Evolutionary conservation across 2,888 invertebrate species (phyloP), one percentile per base, ranked within the genome.

Genomic region (Xestia sexstrigata): DNA sequence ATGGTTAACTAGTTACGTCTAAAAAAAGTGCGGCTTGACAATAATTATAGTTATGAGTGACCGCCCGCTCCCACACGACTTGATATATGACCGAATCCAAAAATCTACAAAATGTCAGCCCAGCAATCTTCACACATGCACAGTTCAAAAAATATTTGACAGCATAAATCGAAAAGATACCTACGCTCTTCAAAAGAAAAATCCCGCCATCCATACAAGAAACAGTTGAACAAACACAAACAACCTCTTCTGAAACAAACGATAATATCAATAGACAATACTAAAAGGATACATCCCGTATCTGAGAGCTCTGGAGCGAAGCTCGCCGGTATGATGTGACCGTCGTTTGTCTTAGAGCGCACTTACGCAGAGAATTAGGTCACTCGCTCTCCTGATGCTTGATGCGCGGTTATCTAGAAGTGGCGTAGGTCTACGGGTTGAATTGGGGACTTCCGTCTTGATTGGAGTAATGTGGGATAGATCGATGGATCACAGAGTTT

Each of bases 281-380:
- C 65, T 70, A 74, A 80, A 77, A 81, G 77, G 65, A 70, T 63
- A 49, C 58, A n/a, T 52, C 45, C 35, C 23, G 11, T 78, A 72
- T 74, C 62, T 68, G 55, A 52, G 62, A 52, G 66, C 60, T 39
- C 73, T 68, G 39, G 60, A 76, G 67, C 42, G 20, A 73, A 77
- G 70, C 60, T 35, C 35, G 11, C 70, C 77, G 68, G 55, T 63
- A 68, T 77, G 82, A 74, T 68, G 71, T 42, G 86, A 70, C 79
- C 76, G 68, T 78, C 89, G 90, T 91, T 91, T 88, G 87, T 89
- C 88, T 88, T 87, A 72, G 76, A 81, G 83, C 84, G 82, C 85
- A 84, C 82, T 89, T 74, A 79, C 79, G 85, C 77, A 78, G 73
- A 45, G 74, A 87, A 88, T 87, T 80, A 84, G 87, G 88, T 82